Evolutionary conservation across 2,888 invertebrate genomes (phyloP).

Genomic region (Hypsopygia costalis): DNA sequence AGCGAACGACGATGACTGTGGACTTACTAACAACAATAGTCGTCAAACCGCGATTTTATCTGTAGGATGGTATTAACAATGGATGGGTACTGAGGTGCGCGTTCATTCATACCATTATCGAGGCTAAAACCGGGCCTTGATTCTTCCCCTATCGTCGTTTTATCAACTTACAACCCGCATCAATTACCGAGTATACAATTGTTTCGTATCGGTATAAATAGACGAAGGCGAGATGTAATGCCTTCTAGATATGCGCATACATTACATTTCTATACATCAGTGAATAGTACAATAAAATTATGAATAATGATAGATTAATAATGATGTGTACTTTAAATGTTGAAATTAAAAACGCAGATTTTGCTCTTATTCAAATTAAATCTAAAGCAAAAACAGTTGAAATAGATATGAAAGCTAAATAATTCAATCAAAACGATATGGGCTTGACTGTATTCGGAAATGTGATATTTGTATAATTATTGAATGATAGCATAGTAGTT

Average conservation of each 20-base stretch:
- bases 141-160: constrained; percentile 22
- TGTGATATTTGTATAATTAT: background rate
- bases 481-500: background rate
- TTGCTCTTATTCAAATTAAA: too few species aligned
- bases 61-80: constrained; percentile 36
- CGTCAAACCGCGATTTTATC: constrained; percentile 34
- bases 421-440: too few species aligned
- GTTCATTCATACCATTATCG: constrained; percentile 35
- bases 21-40: constrained; percentile 27
- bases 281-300: too few species aligned
- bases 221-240: background rate
- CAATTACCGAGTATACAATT: constrained; percentile 8
- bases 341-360: too few species aligned
- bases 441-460: too few species aligned
- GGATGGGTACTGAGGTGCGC: constrained; percentile 16
- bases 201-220: background rate
- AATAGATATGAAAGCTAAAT: too few species aligned
- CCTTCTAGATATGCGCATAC: background rate
- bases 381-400: too few species aligned
- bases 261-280: too few species aligned
- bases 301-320: too few species aligned
- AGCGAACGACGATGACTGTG: constrained; percentile 22
- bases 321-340: too few species aligned
- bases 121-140: constrained; percentile 33
- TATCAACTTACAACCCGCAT: constrained; percentile 18